Evolutionary conservation across 2,113 vertebrate species (phyloP).

Genomic region (Tyto alba): DNA sequence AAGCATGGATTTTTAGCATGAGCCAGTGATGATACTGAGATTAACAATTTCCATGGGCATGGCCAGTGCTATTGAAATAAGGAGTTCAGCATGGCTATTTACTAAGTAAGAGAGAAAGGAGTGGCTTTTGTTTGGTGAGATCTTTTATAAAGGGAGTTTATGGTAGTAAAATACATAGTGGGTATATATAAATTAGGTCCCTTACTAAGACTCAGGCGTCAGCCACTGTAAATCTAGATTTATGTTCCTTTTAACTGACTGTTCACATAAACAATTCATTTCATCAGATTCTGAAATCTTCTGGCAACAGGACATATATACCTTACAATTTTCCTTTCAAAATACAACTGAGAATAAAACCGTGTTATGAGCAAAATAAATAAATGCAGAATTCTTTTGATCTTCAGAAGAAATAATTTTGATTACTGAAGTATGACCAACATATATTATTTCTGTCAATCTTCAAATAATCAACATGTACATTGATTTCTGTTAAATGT

Average conservation of each 20-base stretch:
- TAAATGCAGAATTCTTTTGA: not conserved
- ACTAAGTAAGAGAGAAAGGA: not conserved
- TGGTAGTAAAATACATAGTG: not conserved
- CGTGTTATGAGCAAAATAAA: not conserved
- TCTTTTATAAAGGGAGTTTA: not conserved
- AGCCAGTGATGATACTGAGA: not conserved
- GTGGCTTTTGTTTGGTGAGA: not conserved
- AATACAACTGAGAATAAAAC: not conserved
- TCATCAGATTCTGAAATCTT: not conserved
- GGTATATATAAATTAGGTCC: not conserved
- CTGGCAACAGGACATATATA: not conserved
- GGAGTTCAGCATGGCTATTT: not conserved
- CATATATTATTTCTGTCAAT: not conserved
- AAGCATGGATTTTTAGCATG: not conserved
- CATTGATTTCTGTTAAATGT: not conserved
- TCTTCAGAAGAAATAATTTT: not conserved
- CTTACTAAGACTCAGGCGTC: not conserved
- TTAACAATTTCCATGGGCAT: not conserved
- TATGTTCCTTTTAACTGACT: not conserved
- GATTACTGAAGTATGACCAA: not conserved
- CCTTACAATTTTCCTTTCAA: not conserved
- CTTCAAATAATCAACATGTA: not conserved
- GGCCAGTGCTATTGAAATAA: not conserved
- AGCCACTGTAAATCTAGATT: constrained; percentile 31
- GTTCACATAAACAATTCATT: not conserved